Base-by-base conservation (phyloP, 2,888 invertebrate species). In the Siphonodentalium dalli region DNA sequence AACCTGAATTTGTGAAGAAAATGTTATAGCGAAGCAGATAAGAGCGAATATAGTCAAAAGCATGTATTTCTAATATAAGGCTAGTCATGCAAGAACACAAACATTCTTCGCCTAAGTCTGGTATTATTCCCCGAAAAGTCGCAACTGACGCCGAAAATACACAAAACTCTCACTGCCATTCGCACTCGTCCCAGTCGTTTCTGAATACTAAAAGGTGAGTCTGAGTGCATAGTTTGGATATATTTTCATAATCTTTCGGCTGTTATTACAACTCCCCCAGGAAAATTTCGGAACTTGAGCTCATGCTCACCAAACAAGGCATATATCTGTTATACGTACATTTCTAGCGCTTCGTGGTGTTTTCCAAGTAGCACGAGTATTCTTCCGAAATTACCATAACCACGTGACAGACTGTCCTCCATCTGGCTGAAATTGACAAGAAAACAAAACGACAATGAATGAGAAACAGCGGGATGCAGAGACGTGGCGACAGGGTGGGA, bases 291-390 rank as follows among this genome's bases (percentile, higher is more conserved):
- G 33, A 33, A 33, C n/a, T 1, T 33, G 33, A 7, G 15, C 5
- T 7, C 15, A n/a, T 15, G 13, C 33, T 6, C 13, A 33, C 6
- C 33, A 15, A n/a, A 15, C 15, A 33, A 13, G 33, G 15, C 6
- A 33, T 15, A 13, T 15, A 5, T 33, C 33, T n/a, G 15, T 6
- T 34, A 34, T 50, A 68, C 73, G 67, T 72, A 81, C 70, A 77
- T 65, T 42, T 81, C 77, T n/a, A 81, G 69, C 4, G 81, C 81
- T 54, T 77, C 69, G 20, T 72, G 63, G 57, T 71, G 79, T 27
- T 77, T 65, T 33, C 71, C 72, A 61, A 69, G 72, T 43, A 75
- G 57, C 7, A 78, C 79, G 49, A 74, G 71, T 5, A 74, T 73
- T 44, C 77, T 59, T 4, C 80, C 81, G 2, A 78, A 54, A 50